phyloP scores from a whole-genome alignment of 1,140 invertebrate genomes.

The honey bee (Apis mellifera) region DNA sequence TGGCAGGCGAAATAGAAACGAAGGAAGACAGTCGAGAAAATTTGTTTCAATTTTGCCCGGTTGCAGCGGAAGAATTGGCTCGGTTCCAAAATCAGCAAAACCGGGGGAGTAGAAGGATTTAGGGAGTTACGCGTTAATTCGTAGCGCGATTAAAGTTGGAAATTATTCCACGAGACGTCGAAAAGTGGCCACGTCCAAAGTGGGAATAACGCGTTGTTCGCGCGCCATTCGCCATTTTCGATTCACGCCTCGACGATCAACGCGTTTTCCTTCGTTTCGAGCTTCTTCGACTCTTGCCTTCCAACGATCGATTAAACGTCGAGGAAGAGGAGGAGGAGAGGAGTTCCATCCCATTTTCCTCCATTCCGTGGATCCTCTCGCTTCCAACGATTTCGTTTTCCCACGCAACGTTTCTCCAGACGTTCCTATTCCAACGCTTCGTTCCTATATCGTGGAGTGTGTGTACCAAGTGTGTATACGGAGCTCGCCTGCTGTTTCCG shows the following conservation, averaged over 20 bases:
- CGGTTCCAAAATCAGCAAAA: constrained; percentile 19
- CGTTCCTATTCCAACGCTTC: neutral
- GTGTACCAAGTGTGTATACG: neutral
- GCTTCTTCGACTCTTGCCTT: neutral
- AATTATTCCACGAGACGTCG: constrained; percentile 27
- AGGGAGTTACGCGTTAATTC: constrained; percentile 8
- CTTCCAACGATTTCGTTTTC: neutral
- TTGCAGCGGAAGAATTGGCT: neutral
- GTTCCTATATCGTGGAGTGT: neutral
- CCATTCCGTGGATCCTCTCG: neutral
- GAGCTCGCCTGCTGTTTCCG: neutral
- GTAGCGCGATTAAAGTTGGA: constrained; percentile 48
- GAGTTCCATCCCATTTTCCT: neutral
- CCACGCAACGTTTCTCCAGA: neutral
- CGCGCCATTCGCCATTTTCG: neutral
- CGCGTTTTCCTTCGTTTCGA: neutral
- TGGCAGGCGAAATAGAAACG: neutral
- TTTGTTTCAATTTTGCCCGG: neutral
- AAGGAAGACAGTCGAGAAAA: neutral
- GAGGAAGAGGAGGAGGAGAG: no score
- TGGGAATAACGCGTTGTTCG: no score
- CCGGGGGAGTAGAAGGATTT: no score
- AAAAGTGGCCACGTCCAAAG: no score
- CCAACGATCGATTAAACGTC: constrained; percentile 1
- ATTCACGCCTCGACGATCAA: neutral